phyloP scores from a whole-genome alignment of 2,888 invertebrate genomes.

The Rhamnusium bicolor region DNA sequence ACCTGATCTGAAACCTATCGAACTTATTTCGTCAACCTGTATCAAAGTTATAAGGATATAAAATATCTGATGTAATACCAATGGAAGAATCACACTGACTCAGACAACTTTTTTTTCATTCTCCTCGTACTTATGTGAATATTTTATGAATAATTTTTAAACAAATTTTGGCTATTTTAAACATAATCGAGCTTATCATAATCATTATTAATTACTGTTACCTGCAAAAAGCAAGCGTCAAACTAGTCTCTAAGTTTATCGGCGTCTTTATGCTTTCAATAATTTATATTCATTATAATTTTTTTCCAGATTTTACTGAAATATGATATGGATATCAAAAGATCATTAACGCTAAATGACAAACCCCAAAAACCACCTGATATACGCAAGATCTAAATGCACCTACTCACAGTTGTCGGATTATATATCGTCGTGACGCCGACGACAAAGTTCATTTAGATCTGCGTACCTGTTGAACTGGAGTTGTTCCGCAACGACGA shows the following conservation, averaged over 20 bases:
- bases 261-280: neutral
- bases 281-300: neutral
- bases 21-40: no score
- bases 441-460: slow-evolving; percentile 30
- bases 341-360: neutral
- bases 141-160: no score
- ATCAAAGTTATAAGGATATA: no score
- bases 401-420: slow-evolving; percentile 38
- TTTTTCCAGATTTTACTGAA: neutral
- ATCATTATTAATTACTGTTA: no score
- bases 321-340: neutral
- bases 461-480: slow-evolving; percentile 40
- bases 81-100: no score
- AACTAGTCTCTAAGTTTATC: neutral
- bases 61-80: no score
- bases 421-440: slow-evolving; percentile 39
- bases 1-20: no score
- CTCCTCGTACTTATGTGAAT: no score
- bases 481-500: neutral
- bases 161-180: no score
- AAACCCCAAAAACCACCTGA: slow-evolving; percentile 24
- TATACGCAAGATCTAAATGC: slow-evolving; percentile 41
- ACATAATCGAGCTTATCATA: no score
- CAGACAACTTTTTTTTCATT: no score
- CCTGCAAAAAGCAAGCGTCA: neutral